phyloP scores from a whole-genome alignment of 2,888 invertebrate species.

The Spisula solida region DNA sequence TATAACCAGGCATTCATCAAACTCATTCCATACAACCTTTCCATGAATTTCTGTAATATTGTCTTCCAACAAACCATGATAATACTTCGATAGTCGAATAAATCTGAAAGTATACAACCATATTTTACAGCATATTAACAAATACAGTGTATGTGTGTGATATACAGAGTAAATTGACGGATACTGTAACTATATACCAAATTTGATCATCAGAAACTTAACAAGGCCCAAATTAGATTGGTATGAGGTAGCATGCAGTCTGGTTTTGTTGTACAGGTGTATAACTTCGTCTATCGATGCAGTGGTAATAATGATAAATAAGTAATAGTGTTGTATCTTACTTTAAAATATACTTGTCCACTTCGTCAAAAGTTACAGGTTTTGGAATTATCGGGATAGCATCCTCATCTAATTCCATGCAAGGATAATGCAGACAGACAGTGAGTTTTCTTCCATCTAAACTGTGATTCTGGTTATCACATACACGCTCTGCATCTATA shows the following conservation, averaged over 20 bases:
- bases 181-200: no score
- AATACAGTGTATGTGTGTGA: no score
- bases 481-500: constrained; percentile 61
- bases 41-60: not conserved
- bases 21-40: not conserved
- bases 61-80: not conserved
- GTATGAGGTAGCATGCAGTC: no score
- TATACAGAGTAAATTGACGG: no score
- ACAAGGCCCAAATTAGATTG: no score
- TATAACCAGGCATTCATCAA: not conserved
- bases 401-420: constrained; percentile 51
- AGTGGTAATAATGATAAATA: not conserved
- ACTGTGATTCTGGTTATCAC: constrained; percentile 32
- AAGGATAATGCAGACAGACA: constrained; percentile 59
- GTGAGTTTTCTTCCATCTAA: constrained; percentile 36
- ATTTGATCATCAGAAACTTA: no score
- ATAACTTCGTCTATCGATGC: no score
- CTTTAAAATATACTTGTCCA: constrained; percentile 48
- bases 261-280: no score
- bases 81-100: not conserved
- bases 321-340: not conserved
- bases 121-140: no score
- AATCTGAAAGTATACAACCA: not conserved
- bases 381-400: constrained; percentile 46
- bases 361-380: constrained; percentile 42